phyloP scores from a whole-genome alignment of 2,797 vertebrate species.

The Rhynchotus rufescens region DNA sequence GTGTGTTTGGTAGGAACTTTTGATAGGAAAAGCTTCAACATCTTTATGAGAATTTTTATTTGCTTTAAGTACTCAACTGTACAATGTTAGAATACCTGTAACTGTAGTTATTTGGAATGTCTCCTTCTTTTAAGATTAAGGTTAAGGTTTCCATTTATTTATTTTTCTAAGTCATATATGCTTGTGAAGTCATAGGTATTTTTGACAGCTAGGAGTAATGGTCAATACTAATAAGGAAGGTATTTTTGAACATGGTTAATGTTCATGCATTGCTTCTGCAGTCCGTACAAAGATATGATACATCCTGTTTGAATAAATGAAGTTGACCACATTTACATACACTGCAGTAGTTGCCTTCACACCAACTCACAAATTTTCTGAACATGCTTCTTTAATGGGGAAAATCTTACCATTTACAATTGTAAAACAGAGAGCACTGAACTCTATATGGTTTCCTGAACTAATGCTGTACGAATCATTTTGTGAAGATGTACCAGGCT shows the following conservation, averaged over 20 bases:
- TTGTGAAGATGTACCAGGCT: neutral
- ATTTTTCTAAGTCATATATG: neutral
- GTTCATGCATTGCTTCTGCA: neutral
- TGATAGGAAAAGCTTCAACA: neutral
- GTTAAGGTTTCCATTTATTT: neutral
- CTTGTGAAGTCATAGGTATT: accelerated
- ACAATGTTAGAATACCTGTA: neutral
- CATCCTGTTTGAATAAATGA: neutral
- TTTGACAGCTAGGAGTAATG: neutral
- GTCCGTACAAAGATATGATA: neutral
- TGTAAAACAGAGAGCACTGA: neutral
- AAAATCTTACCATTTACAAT: neutral
- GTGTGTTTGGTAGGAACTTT: neutral
- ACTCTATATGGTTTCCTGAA: neutral
- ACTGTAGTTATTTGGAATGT: neutral
- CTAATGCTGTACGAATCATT: neutral
- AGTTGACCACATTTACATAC: neutral
- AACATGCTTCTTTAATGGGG: neutral
- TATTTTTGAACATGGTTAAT: neutral
- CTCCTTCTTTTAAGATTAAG: neutral
- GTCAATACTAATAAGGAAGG: neutral
- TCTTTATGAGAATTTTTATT: neutral
- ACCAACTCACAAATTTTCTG: neutral
- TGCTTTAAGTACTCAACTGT: neutral
- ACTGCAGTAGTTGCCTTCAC: neutral